phyloP scores from a whole-genome alignment of 2,797 vertebrate genomes.

The Mionectes olivaceus region DNA sequence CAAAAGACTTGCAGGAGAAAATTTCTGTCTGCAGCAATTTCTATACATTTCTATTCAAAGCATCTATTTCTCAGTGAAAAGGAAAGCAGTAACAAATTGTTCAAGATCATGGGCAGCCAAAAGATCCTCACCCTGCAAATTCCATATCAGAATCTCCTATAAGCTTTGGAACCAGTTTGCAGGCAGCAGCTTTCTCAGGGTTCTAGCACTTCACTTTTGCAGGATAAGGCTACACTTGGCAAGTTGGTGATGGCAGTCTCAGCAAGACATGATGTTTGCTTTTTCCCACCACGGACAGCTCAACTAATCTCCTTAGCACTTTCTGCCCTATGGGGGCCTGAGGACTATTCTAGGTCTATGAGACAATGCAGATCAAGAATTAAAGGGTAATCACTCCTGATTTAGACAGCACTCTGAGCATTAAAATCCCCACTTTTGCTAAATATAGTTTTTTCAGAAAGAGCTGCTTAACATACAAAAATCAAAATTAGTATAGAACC shows the following conservation, averaged over 20 bases:
- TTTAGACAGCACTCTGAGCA: not conserved
- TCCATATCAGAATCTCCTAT: not conserved
- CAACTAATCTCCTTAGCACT: not conserved
- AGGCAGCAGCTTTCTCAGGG: not conserved
- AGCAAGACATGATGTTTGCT: not conserved
- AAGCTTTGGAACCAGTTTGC: not conserved
- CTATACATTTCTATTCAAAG: not conserved
- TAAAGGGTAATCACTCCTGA: not conserved
- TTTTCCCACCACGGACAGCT: not conserved
- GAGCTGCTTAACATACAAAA: not conserved
- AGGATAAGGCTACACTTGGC: not conserved
- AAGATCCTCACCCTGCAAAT: not conserved
- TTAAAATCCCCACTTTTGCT: not conserved
- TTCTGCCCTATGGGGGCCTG: not conserved
- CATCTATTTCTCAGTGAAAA: not conserved
- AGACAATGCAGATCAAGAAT: not conserved
- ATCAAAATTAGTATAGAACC: not conserved
- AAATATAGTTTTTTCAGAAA: not conserved
- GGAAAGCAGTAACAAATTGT: not conserved
- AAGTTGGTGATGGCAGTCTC: not conserved
- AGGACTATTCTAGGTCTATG: not conserved
- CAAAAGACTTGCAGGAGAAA: not conserved
- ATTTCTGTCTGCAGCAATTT: not conserved
- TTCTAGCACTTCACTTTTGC: not conserved
- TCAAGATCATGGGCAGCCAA: not conserved